phyloP scores from a whole-genome alignment of 2,113 vertebrate genomes.

The Colistium nudipinnis region DNA sequence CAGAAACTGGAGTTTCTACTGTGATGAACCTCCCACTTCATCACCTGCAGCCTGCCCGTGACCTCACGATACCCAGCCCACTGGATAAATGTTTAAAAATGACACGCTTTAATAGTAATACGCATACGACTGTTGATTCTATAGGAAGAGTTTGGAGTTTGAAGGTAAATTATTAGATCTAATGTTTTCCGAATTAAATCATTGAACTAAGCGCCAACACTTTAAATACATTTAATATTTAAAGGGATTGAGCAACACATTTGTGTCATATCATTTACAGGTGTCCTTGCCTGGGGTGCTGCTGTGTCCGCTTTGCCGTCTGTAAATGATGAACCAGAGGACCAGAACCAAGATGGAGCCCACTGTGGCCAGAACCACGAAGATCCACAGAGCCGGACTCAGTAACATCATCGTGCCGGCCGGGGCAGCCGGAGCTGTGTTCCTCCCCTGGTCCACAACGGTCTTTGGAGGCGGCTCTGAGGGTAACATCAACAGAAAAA shows the following conservation, averaged over 20 bases:
- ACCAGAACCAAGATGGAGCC: slow-evolving; percentile 67
- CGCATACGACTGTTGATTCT: too few relatives aligned
- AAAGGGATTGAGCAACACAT: too few relatives aligned
- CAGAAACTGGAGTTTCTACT: slow-evolving; percentile 70
- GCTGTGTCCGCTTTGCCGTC: slow-evolving; percentile 29
- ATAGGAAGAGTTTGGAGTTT: too few relatives aligned
- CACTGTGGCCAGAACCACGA: slow-evolving; percentile 46
- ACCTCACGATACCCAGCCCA: slow-evolving; percentile 22
- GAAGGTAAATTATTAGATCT: too few relatives aligned
- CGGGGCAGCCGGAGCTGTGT: neutral
- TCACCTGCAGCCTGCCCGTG: slow-evolving; percentile 42
- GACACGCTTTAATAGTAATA: too few relatives aligned
- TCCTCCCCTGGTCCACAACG: neutral
- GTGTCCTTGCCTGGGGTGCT: slow-evolving; percentile 48
- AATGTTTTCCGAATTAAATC: too few relatives aligned
- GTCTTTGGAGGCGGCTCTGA: slow-evolving; percentile 20
- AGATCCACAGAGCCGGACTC: slow-evolving; percentile 62
- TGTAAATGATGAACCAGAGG: slow-evolving; percentile 75
- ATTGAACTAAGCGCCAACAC: too few relatives aligned
- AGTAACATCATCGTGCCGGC: neutral
- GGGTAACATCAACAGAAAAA: neutral
- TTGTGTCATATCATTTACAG: neutral
- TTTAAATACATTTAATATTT: too few relatives aligned
- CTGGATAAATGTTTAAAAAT: neutral
- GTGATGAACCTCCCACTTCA: slow-evolving; percentile 59